These are phyloP conservation scores for Caenorhabditis zanzibari DNA, from an alignment of 2,888 invertebrate genomes.

Conservation along the genomic window DNA sequence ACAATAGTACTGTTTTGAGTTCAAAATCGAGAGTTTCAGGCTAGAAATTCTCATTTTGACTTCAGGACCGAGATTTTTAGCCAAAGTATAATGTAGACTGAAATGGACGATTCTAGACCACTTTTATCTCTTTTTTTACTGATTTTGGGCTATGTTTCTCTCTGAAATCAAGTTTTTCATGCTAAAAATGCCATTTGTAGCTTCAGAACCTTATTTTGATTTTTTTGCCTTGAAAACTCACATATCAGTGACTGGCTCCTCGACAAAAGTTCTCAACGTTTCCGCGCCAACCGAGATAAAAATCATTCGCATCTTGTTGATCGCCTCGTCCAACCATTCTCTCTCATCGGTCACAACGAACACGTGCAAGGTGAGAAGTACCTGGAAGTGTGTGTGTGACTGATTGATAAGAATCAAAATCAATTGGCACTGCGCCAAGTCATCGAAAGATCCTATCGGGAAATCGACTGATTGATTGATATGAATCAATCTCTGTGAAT, in stretches of 20 bases:
- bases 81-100: no score
- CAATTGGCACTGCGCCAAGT: conserved; percentile 23
- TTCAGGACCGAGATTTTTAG: no score
- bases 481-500: conserved; percentile 6
- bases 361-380: conserved; percentile 58
- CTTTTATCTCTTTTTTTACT: no score
- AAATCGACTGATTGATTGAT: conserved; percentile 19
- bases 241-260: conserved; percentile 67
- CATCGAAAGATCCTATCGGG: conserved; percentile 1
- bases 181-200: neutral
- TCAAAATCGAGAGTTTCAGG: no score
- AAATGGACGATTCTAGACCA: no score
- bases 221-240: conserved; percentile 52
- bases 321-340: conserved; percentile 55
- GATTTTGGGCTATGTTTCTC: neutral
- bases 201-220: no score
- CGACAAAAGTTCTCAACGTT: conserved; percentile 57
- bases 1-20: no score
- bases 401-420: neutral
- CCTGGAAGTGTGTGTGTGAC: no score
- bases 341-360: conserved; percentile 39
- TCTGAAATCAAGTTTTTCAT: neutral
- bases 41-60: no score
- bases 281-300: conserved; percentile 57
- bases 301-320: conserved; percentile 65